phyloP scores from a whole-genome alignment of 1,140 invertebrate genomes.

The Diploscapter pachys region DNA sequence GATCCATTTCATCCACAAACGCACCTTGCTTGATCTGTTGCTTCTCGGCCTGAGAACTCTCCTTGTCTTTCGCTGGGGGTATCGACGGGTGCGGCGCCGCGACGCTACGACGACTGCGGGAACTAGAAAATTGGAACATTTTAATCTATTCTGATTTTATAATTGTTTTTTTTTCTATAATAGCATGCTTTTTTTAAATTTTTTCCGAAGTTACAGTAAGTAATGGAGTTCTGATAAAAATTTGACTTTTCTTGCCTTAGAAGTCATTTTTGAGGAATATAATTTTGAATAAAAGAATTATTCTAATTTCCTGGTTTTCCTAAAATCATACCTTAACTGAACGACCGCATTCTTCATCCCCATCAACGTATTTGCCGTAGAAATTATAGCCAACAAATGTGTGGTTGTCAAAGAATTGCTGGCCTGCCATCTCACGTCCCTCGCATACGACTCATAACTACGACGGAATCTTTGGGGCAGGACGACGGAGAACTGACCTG shows the following conservation, averaged over 20 bases:
- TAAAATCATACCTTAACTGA: neutral
- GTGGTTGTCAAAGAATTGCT: constrained; percentile 90
- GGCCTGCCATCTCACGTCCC: constrained; percentile 86
- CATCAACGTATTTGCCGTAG: constrained; percentile 93
- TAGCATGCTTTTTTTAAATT: too few species aligned
- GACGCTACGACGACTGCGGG: too few species aligned
- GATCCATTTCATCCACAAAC: neutral
- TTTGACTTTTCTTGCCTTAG: too few species aligned
- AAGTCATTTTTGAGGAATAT: too few species aligned
- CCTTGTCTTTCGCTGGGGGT: neutral
- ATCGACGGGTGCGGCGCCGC: neutral
- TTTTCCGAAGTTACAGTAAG: too few species aligned
- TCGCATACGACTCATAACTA: constrained; percentile 76
- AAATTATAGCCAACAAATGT: constrained; percentile 87
- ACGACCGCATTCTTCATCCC: constrained; percentile 82
- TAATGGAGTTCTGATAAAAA: too few species aligned
- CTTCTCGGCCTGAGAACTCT: neutral
- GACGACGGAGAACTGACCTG: constrained; percentile 64
- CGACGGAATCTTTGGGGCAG: constrained; percentile 70
- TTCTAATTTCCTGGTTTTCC: too few species aligned
- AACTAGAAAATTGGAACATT: too few species aligned
- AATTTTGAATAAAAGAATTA: too few species aligned
- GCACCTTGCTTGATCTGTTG: constrained; percentile 18
- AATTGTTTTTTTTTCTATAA: too few species aligned
- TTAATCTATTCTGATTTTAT: too few species aligned